A percentile compares a stretch with the other conserved stretches of the same genome.
phyloP scores from a whole-genome alignment of 2,113 vertebrate genomes.

The Monarcha castaneiventris region DNA sequence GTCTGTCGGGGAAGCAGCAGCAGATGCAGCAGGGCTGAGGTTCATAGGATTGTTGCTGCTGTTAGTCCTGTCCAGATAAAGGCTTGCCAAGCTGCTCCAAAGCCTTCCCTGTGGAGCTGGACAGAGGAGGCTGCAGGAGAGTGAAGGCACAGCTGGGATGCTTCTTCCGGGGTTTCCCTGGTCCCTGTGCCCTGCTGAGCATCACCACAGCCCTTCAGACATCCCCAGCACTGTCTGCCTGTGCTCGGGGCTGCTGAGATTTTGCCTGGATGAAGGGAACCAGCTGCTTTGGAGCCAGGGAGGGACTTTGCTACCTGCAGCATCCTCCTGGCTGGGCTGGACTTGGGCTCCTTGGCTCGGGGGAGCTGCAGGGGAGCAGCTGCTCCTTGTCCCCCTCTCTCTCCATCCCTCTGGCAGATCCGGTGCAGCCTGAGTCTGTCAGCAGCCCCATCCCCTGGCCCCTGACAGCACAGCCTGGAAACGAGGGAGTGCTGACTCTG shows the following conservation, averaged over 20 bases:
- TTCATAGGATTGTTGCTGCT: not conserved
- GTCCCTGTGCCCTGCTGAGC: rapidly evolving
- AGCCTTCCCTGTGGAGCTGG: not conserved
- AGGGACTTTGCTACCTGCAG: not conserved
- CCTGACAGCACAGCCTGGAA: not conserved
- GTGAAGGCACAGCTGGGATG: not conserved
- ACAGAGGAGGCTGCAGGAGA: not conserved
- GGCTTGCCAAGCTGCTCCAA: not conserved
- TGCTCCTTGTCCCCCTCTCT: not conserved
- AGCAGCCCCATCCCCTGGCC: not conserved
- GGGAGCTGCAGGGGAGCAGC: not conserved
- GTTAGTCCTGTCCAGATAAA: not conserved
- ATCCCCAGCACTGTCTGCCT: not conserved
- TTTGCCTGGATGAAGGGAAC: not conserved
- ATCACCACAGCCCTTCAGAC: not conserved
- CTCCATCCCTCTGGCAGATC: not conserved
- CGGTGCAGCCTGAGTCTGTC: not conserved
- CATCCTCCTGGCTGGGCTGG: not conserved
- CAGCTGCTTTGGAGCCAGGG: not conserved
- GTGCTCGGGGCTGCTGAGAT: not conserved
- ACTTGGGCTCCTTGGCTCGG: rapidly evolving
- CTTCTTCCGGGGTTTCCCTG: not conserved
- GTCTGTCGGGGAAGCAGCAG: not conserved
- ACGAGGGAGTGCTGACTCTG: not conserved
- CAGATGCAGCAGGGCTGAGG: not conserved